Conservation (phyloP, 2,797 vertebrate species). For the Amblyopsis hoosieri region DNA sequence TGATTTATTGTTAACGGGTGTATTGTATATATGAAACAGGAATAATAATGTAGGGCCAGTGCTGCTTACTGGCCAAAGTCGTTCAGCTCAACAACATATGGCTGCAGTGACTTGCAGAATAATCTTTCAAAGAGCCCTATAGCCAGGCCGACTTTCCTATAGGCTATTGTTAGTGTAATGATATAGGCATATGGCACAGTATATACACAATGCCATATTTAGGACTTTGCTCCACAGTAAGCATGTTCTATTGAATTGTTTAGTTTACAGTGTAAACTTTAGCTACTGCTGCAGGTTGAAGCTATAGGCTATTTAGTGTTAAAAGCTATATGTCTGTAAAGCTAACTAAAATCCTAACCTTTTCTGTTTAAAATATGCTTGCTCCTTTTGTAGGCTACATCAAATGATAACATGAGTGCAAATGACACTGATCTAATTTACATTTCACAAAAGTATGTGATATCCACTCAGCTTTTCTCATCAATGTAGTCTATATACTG, state of each 20-base stretch:
- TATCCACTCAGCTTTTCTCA: neutral
- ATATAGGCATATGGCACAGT: too few relatives aligned
- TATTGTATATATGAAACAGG: too few relatives aligned
- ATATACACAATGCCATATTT: too few relatives aligned
- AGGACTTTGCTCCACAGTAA: too few relatives aligned
- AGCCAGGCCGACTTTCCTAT: constrained; percentile 13
- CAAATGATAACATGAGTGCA: neutral
- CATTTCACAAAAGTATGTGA: neutral
- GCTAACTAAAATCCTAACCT: too few relatives aligned
- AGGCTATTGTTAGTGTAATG: neutral
- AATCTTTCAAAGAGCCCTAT: constrained; percentile 1
- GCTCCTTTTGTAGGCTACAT: neutral
- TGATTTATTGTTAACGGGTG: too few relatives aligned
- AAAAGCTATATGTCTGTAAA: too few relatives aligned
- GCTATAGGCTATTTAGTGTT: too few relatives aligned
- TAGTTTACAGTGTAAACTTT: too few relatives aligned
- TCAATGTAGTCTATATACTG: neutral
- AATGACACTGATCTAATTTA: neutral
- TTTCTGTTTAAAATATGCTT: neutral
- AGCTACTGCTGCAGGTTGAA: too few relatives aligned
- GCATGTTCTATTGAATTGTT: too few relatives aligned
- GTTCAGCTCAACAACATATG: constrained; percentile 17
- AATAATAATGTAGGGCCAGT: too few relatives aligned
- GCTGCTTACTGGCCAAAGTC: neutral
- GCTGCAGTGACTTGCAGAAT: constrained; percentile 45